Evolutionary conservation across 2,888 invertebrate genomes (phyloP).

Genomic region (Plagodis pulveraria): DNA sequence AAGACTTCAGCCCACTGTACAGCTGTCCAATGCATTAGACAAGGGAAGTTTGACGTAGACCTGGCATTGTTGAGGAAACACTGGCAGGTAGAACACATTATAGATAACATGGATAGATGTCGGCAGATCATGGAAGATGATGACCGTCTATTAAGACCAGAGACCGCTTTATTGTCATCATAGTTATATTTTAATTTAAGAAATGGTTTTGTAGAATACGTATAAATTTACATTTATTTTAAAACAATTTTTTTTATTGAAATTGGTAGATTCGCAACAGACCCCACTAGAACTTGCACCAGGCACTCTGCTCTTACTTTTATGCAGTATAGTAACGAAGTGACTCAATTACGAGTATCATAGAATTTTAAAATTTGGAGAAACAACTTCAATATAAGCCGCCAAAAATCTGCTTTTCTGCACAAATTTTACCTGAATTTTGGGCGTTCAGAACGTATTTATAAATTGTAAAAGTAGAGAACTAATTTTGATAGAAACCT

Average conservation of each 20-base stretch:
- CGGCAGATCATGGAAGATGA: constrained; percentile 79
- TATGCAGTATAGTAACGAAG: no score
- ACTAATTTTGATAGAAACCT: no score
- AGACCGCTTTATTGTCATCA: constrained; percentile 57
- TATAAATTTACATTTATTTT: not conserved
- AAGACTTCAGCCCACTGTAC: constrained; percentile 93
- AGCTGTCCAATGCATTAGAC: constrained; percentile 91
- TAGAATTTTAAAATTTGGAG: no score
- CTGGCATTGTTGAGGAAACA: constrained; percentile 92
- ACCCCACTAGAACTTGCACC: constrained; percentile 5
- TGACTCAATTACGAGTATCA: no score
- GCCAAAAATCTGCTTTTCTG: no score
- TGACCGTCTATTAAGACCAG: constrained; percentile 69
- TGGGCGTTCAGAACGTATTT: no score
- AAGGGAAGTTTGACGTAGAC: constrained; percentile 91
- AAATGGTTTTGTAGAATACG: not conserved
- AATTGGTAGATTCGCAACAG: not conserved
- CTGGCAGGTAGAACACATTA: constrained; percentile 89
- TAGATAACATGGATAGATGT: constrained; percentile 87
- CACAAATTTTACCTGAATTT: no score
- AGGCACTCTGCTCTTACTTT: no score
- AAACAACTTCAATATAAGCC: no score
- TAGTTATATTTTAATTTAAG: constrained; percentile 8
- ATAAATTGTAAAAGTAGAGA: no score
- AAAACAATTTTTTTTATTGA: no score